Evolutionary conservation across 1,140 invertebrate genomes (phyloP).

Genomic region (Hypsibius dujardini): DNA sequence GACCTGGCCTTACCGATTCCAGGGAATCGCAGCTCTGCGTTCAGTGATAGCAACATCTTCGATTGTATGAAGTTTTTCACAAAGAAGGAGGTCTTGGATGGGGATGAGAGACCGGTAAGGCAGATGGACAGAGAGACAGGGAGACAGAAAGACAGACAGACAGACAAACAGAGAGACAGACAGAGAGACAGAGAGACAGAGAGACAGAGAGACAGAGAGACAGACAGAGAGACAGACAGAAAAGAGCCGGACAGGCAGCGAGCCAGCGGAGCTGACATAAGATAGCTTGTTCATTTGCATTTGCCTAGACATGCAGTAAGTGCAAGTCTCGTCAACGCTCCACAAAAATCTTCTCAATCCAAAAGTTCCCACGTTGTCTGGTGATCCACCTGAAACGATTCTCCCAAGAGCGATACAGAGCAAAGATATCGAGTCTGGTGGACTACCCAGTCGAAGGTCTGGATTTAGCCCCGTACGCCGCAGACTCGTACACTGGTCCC

Average conservation of each 20-base stretch:
- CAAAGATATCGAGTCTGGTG: constrained; percentile 57
- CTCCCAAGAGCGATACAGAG: constrained; percentile 65
- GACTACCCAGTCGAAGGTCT: constrained; percentile 65
- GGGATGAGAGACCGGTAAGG: constrained; percentile 71
- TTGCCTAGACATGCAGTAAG: constrained; percentile 58
- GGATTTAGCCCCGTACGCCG: constrained; percentile 62
- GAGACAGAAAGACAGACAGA: no score
- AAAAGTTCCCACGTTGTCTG: constrained; percentile 75
- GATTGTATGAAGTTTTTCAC: constrained; percentile 69
- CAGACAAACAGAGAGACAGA: no score
- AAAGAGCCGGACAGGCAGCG: no score
- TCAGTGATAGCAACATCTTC: neutral
- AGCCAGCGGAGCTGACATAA: neutral
- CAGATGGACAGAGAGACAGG: neutral
- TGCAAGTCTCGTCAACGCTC: constrained; percentile 74
- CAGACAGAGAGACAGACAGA: no score
- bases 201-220: no score
- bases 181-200: no score
- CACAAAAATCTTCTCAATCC: constrained; percentile 77
- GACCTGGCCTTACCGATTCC: constrained; percentile 68
- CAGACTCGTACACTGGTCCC: constrained; percentile 26
- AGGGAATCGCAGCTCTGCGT: constrained; percentile 22
- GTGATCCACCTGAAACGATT: constrained; percentile 71
- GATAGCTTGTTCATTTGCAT: no score
- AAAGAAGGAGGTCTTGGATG: constrained; percentile 71